Evolutionary conservation across 2,888 invertebrate species (phyloP).

Genomic region (Calameuta filiformis): DNA sequence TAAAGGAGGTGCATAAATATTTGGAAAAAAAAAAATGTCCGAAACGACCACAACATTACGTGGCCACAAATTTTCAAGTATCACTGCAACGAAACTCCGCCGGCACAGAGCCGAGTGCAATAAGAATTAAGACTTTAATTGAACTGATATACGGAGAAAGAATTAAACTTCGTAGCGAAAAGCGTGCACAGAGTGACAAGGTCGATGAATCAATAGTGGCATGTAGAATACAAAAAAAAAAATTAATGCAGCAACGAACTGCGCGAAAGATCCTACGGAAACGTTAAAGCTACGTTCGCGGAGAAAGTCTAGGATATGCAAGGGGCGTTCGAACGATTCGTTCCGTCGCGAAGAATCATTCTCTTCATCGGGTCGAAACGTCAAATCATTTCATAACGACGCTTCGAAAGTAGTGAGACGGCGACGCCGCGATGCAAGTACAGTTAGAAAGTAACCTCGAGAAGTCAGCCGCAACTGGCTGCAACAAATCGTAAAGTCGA

Average conservation of each 20-base stretch:
- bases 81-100: background rate
- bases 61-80: background rate
- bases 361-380: background rate
- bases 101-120: background rate
- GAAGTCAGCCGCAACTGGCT: background rate
- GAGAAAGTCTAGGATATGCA: background rate
- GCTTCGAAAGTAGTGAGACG: background rate
- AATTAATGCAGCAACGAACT: background rate
- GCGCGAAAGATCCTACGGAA: background rate
- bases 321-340: background rate
- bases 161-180: background rate
- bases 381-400: constrained; percentile 1
- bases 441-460: constrained; percentile 34
- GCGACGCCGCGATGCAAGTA: constrained; percentile 6
- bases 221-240: background rate
- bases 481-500: background rate
- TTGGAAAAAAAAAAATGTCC: background rate
- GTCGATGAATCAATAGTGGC: background rate
- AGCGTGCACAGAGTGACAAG: background rate
- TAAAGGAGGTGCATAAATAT: background rate
- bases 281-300: background rate
- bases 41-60: background rate
- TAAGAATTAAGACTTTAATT: background rate
- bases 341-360: background rate
- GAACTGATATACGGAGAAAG: background rate